Percentiles rank a stretch among this genome's conserved stretches.
phyloP scores from a whole-genome alignment of 2,888 invertebrate species.

The Coelopa pilipes region DNA sequence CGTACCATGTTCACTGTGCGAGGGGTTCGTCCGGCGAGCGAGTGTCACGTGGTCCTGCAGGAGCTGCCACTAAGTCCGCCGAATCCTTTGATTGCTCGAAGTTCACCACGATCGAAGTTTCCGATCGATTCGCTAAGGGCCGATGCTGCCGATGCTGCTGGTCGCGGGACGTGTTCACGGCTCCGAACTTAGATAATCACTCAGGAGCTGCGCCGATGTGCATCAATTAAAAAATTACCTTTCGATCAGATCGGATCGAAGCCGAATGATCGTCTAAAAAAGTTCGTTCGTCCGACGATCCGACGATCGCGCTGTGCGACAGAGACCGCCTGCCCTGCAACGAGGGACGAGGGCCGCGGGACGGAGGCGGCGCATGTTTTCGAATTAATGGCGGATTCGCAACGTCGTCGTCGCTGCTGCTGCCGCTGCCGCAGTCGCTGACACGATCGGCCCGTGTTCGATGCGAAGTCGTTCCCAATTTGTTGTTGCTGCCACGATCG shows the following conservation, averaged over 20 bases:
- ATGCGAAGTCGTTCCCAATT: slow-evolving; percentile 36
- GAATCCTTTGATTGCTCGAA: too few species aligned
- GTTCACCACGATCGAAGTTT: too few species aligned
- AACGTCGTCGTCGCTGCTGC: not conserved
- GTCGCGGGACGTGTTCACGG: slow-evolving; percentile 51
- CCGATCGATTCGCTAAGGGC: too few species aligned
- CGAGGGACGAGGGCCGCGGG: not conserved
- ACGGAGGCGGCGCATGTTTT: slow-evolving; percentile 18
- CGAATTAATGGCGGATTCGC: slow-evolving; percentile 30
- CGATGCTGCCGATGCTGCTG: too few species aligned
- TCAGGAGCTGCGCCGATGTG: slow-evolving; percentile 54
- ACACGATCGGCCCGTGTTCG: not conserved
- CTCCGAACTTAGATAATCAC: slow-evolving; percentile 57
- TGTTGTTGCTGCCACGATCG: not conserved
- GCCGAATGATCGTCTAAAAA: slow-evolving; percentile 40
- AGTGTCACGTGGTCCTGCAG: too few species aligned
- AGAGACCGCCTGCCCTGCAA: slow-evolving; percentile 3
- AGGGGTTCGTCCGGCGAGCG: too few species aligned
- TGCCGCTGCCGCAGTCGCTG: not conserved
- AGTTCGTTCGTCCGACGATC: slow-evolving; percentile 21
- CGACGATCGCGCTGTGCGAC: slow-evolving; percentile 1
- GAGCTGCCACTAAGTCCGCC: too few species aligned
- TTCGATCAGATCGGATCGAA: slow-evolving; percentile 51
- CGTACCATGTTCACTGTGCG: too few species aligned
- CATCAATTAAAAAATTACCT: slow-evolving; percentile 60